Conservation (phyloP, 2,113 vertebrate genomes). For the Lynx canadensis region DNA sequence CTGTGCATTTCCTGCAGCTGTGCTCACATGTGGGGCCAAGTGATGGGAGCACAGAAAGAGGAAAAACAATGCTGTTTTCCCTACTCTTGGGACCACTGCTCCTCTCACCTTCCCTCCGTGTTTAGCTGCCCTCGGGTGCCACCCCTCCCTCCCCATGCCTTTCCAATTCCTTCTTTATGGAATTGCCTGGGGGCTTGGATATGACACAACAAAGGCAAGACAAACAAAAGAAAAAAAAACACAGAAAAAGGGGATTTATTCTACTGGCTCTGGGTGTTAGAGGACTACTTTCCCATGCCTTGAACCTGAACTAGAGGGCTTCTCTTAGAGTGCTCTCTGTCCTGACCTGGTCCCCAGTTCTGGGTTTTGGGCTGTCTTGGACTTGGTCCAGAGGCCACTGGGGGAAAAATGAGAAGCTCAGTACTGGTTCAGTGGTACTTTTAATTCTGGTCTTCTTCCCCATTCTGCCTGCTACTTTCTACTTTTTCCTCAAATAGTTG, state of each 20-base stretch:
- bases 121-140: neutral
- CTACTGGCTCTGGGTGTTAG: neutral
- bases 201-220: neutral
- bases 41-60: neutral
- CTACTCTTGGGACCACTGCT: neutral
- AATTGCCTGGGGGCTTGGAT: neutral
- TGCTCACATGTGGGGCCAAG: neutral
- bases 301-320: neutral
- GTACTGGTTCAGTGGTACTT: neutral
- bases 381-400: neutral
- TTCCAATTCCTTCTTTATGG: neutral
- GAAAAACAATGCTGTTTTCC: neutral
- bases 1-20: neutral
- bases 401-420: neutral
- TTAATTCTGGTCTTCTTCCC: neutral
- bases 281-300: neutral
- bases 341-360: neutral
- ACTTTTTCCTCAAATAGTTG: neutral
- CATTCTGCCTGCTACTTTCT: neutral
- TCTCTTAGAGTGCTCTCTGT: neutral
- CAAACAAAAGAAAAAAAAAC: neutral
- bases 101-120: neutral
- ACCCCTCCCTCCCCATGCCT: no score
- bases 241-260: neutral
- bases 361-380: neutral